Conservation (phyloP, 2,888 invertebrate genomes). For the Stenchaetothrips biformis region DNA sequence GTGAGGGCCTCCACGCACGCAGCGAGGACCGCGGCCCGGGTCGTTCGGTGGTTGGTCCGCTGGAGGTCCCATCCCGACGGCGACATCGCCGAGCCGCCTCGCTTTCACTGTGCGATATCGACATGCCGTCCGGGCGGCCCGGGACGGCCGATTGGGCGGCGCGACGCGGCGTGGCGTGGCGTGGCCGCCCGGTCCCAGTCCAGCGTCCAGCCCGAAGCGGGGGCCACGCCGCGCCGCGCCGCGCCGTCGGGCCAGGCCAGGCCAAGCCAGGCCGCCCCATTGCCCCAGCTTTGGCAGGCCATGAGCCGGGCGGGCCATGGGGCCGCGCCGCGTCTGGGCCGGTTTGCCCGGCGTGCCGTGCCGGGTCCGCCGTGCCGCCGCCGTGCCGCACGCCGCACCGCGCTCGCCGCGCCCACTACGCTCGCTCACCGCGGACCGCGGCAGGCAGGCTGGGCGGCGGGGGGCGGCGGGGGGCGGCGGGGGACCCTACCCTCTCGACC, state of each 20-base stretch:
- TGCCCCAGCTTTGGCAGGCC: background rate
- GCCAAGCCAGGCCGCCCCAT: background rate
- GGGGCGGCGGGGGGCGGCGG: background rate
- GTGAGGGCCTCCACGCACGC: no score
- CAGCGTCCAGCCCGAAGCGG: background rate
- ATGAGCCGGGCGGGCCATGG: background rate
- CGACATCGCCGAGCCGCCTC: no score
- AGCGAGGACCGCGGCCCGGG: no score
- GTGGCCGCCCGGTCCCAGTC: background rate
- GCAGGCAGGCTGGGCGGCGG: background rate
- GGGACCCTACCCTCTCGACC: background rate
- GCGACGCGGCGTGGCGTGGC: background rate
- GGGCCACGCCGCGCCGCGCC: constrained; percentile 7
- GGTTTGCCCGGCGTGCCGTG: background rate
- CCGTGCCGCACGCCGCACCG: background rate
- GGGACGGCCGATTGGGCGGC: background rate
- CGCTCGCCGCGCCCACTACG: background rate
- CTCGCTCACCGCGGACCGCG: background rate
- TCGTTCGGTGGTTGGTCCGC: no score
- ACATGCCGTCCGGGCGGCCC: no score
- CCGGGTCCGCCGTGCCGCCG: background rate
- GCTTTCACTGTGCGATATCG: no score
- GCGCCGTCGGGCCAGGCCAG: background rate
- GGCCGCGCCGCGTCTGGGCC: background rate
- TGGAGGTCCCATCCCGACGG: no score